Evolutionary conservation across 2,888 invertebrate genomes (phyloP), one percentile per base, ranked within the genome.

Genomic region (Halictus quadricinctus): DNA sequence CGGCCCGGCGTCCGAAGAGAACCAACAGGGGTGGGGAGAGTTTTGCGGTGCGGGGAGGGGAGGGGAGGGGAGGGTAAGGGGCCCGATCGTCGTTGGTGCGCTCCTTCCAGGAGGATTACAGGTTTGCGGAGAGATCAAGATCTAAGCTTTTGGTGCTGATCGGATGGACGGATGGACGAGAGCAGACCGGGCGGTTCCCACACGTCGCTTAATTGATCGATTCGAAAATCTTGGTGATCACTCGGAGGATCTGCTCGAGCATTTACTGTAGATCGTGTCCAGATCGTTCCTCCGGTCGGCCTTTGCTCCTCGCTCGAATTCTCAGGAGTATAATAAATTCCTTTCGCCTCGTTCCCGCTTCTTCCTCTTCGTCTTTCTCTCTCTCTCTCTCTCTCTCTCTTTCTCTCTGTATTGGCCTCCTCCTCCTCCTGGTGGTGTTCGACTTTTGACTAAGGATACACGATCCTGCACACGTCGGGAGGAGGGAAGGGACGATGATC

Each of bases 141-240:
- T 94, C 92, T 92, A 92, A 93, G 92, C 90, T 93, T 91, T 91
- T 90, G 91, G 92, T 93, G 92, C 91, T 91, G 93, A 93, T 93
- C 92, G 93, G 91, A 91, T 88, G 90, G 88, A 86, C 89, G 91
- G 87, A 87, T 86, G 88, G 87, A 90, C 86, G 87, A 88, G 91
- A 88, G 75, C 86, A 81, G 88, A 92, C 90, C 92, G 91, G 91
- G 93, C 92, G 94, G 94, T 94, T 94, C 94, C 94, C 94, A 94
- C 94, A 94, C 94, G 93, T 91, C 92, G 93, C 93, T 94, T 94
- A 94, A 94, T 94, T 94, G 94, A 94, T 94, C 94, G 94, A 94
- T 94, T 93, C 93, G 92, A 93, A 93, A 94, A 94, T 94, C 94
- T 94, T 91, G 91, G 92, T 93, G 93, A 94, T 94, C 94, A 94